Conservation (phyloP, 2,797 vertebrate species). For the Pseudotriccus pelzelni region DNA sequence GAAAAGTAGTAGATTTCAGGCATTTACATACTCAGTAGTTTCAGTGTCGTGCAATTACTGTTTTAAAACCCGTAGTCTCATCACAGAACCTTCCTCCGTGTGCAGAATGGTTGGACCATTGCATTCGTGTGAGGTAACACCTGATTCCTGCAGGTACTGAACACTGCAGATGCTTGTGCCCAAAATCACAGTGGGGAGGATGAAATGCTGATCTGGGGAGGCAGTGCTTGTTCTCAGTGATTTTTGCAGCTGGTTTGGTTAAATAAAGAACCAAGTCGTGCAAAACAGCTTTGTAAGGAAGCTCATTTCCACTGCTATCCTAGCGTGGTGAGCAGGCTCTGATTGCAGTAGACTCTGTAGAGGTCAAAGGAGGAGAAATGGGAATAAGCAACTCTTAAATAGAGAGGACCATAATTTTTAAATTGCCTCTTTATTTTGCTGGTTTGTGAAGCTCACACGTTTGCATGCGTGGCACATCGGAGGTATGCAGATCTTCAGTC, state of each 20-base stretch:
- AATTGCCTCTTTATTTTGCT: not conserved
- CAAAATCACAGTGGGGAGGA: not conserved
- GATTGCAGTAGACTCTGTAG: not conserved
- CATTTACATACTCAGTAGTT: not conserved
- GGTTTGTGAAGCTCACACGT: not conserved
- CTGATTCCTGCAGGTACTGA: too few species aligned
- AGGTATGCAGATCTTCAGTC: not conserved
- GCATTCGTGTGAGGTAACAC: not conserved
- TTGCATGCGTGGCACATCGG: not conserved
- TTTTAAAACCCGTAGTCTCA: not conserved
- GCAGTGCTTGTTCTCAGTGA: not conserved
- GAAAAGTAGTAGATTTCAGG: conserved; percentile 59
- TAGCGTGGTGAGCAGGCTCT: not conserved
- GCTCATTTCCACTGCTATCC: not conserved
- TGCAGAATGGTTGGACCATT: not conserved
- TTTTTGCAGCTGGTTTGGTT: conserved; percentile 26
- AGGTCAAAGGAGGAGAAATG: not conserved
- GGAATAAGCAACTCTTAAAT: not conserved
- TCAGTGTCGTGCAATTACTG: not conserved
- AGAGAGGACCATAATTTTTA: not conserved
- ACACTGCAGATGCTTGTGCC: not conserved
- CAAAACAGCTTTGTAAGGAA: not conserved
- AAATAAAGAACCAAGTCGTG: not conserved
- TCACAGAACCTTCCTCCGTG: not conserved
- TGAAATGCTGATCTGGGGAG: not conserved